A percentile compares a stretch with the other conserved stretches of the same genome.
Conservation (phyloP, 2,113 vertebrate species). For the Gallinago jamesoni region DNA sequence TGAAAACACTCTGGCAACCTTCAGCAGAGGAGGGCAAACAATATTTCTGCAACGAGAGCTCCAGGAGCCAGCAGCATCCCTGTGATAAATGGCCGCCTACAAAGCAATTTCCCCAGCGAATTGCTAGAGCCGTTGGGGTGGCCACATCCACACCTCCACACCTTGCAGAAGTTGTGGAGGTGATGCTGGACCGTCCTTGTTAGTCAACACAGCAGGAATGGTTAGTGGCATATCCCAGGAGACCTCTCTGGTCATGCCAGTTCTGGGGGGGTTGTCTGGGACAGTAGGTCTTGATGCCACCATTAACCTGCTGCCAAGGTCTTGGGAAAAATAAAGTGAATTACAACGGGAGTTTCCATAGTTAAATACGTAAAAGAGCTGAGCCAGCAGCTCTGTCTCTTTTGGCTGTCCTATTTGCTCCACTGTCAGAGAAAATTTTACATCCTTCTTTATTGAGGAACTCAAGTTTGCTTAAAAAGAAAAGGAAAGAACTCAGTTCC, state of each 20-base stretch:
- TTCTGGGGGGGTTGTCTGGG: background rate
- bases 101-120: conserved; percentile 12
- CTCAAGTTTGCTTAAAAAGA: background rate
- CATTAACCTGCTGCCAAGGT: background rate
- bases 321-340: background rate
- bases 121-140: background rate
- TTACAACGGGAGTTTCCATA: background rate
- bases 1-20: background rate
- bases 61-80: conserved; percentile 19
- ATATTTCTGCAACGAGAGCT: conserved; percentile 37
- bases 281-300: background rate
- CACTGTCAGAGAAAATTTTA: conserved; percentile 52
- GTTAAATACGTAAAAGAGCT: conserved; percentile 60
- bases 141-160: background rate
- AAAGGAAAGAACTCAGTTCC: conserved; percentile 16
- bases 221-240: background rate
- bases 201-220: background rate
- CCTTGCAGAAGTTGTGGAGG: background rate
- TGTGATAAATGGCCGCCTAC: conserved; percentile 1
- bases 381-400: conserved; percentile 46
- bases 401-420: conserved; percentile 3
- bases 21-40: conserved; percentile 7
- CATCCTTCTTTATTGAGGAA: conserved; percentile 59
- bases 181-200: background rate
- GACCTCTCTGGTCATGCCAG: fast-evolving